Evolutionary conservation across 30 jellyfish, hydroid and myxozoan species (phyloP), one percentile per base, ranked within the genome.

Genomic region (Aurelia aurita complex sp. Pacific): DNA sequence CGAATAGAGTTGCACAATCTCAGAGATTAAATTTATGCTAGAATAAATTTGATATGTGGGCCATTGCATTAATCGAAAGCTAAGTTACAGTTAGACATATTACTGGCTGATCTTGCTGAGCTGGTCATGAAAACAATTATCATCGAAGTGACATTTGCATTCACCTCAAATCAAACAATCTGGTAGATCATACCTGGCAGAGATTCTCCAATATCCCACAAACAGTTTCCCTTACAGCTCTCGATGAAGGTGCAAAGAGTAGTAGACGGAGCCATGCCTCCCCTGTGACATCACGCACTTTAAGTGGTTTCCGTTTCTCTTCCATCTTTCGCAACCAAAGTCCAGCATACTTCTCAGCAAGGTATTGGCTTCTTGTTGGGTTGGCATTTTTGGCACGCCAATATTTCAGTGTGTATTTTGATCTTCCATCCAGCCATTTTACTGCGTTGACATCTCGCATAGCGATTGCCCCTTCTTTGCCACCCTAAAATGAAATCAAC

Each of bases 261-360:
- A 93, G 85, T 76, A 79, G 64, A n/a, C 91, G 86, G 36, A 93
- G 79, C 98, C 98, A 93, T 29, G 86, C 69, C 59, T 83, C 90
- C 33, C 88, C 81, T 10, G 78, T 74, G 18, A 64, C 19, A 10
- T 34, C 85, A 43, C 50, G 60, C 11, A 35, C 60, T 46, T 69
- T 87, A 34, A 11, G 1, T 33, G 57, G 88, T 64, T 53, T 60
- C 67, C 43, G 72, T 36, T 65, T 54, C 32, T 51, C 89, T 32
- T 75, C 88, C 12, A 67, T 35, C 64, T 80, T 88, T 18, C 74
- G 55, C 79, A 90, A 66, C 97, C 97, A 90, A 6, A 76, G 69
- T 11, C 85, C 74, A 9, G 87, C 97, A 69, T 82, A 90, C 62
- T 83, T 89, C 66, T 82, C 79, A 57, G 90, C 90, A 32, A 89